Conservation (phyloP, 2,797 vertebrate genomes). For the Limnodromus scolopaceus region DNA sequence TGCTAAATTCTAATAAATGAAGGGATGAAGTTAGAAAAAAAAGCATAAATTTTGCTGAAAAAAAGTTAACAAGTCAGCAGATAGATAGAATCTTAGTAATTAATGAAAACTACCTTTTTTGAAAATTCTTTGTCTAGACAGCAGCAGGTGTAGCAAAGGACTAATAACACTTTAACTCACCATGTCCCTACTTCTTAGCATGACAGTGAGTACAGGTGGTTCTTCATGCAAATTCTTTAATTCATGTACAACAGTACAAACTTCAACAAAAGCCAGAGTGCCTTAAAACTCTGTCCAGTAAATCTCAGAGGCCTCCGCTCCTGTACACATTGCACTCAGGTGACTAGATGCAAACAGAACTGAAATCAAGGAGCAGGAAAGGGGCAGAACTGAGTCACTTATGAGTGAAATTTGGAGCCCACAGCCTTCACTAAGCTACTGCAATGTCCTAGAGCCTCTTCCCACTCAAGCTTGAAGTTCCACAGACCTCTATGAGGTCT, state of each 20-base stretch:
- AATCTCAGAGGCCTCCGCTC: neutral
- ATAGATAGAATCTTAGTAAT: neutral
- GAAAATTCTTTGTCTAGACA: neutral
- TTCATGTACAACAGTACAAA: neutral
- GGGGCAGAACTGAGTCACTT: rapidly evolving
- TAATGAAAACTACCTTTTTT: neutral
- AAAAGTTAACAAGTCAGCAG: neutral
- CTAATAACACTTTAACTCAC: neutral
- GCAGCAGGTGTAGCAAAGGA: neutral
- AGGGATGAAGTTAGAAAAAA: neutral
- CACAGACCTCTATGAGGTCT: neutral
- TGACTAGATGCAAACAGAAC: neutral
- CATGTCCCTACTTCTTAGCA: neutral
- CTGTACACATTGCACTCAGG: too few relatives aligned
- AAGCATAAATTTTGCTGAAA: neutral
- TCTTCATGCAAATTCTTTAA: neutral
- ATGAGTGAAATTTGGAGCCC: neutral
- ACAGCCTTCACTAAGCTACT: neutral
- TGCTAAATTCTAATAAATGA: neutral
- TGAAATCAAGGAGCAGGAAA: neutral
- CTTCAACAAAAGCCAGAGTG: neutral
- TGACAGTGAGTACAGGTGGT: neutral
- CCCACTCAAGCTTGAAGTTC: neutral
- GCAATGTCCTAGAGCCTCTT: neutral
- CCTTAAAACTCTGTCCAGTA: neutral